Percentiles rank a stretch among this genome's conserved stretches.
Evolutionary conservation across 2,888 invertebrate species (phyloP).

Genomic region (Coelinius sp.): DNA sequence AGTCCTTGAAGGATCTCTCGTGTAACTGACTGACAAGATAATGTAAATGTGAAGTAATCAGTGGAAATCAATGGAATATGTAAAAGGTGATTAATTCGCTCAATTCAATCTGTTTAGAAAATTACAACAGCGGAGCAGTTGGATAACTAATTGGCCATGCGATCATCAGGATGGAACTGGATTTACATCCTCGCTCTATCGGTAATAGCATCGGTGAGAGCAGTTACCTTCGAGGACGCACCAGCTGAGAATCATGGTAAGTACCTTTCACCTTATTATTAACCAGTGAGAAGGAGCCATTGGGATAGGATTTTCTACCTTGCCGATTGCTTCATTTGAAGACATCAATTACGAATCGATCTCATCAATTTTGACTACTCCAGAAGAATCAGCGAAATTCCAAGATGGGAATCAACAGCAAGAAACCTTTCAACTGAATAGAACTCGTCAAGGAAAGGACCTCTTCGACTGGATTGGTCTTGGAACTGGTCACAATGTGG

Average conservation of each 20-base stretch:
- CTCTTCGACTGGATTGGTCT: conserved; percentile 86
- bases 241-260: conserved; percentile 53
- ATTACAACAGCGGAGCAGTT: not conserved
- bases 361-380: conserved; percentile 18
- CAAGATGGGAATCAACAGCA: conserved; percentile 9
- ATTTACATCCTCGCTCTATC: conserved; percentile 49
- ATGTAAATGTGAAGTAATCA: too few relatives aligned
- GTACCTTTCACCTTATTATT: conserved; percentile 26
- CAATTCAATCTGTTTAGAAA: not conserved
- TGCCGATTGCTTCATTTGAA: not conserved
- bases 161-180: not conserved
- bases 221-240: conserved; percentile 62
- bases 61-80: not conserved
- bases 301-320: conserved; percentile 19
- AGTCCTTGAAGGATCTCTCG: too few relatives aligned
- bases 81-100: not conserved
- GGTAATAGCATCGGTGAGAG: conserved; percentile 53
- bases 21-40: not conserved
- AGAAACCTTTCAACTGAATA: conserved; percentile 49
- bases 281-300: not conserved
- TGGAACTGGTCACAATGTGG: conserved; percentile 81
- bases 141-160: conserved; percentile 23
- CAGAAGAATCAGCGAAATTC: conserved; percentile 42
- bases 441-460: conserved; percentile 77
- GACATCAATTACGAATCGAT: not conserved